These are phyloP conservation scores for Mya arenaria DNA, from an alignment of 1,140 invertebrate species.

Conservation along the genomic window DNA sequence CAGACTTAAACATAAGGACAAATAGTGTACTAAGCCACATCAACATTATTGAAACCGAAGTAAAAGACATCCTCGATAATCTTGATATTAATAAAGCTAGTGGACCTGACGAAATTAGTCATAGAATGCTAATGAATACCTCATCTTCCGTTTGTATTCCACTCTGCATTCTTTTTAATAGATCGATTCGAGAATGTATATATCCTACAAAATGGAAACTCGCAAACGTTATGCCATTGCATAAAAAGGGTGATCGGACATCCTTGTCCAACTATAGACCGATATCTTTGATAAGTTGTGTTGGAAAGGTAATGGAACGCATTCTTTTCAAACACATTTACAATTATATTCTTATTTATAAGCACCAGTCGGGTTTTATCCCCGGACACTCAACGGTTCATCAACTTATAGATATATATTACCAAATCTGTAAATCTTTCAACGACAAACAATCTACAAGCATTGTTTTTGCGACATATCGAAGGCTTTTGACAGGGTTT, in stretches of 20 bases:
- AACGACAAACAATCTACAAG: slow-evolving; percentile 21
- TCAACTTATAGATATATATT: slow-evolving; percentile 34
- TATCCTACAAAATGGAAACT: slow-evolving; percentile 29
- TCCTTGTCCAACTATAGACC: slow-evolving; percentile 45
- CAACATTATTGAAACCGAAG: neutral
- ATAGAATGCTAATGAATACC: slow-evolving; percentile 10
- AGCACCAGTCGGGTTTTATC: slow-evolving; percentile 39
- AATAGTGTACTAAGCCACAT: neutral
- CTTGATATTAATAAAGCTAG: slow-evolving; percentile 31
- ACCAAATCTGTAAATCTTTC: slow-evolving; percentile 29
- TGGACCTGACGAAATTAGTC: slow-evolving; percentile 33
- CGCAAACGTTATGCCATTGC: slow-evolving; percentile 39
- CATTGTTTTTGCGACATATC: slow-evolving; percentile 47
- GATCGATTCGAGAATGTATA: slow-evolving; percentile 5
- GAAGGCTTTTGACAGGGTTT: too few relatives aligned
- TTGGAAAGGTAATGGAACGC: slow-evolving; percentile 50
- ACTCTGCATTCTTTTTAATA: slow-evolving; percentile 27
- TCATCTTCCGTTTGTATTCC: neutral
- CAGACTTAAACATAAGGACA: neutral
- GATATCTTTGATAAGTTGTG: slow-evolving; percentile 38
- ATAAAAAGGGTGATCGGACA: slow-evolving; percentile 50
- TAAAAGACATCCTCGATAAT: neutral
- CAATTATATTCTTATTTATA: slow-evolving; percentile 36
- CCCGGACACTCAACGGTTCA: slow-evolving; percentile 35
- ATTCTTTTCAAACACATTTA: slow-evolving; percentile 48